phyloP scores from a whole-genome alignment of 2,888 invertebrate genomes.

The Caenorhabditis plicata region DNA sequence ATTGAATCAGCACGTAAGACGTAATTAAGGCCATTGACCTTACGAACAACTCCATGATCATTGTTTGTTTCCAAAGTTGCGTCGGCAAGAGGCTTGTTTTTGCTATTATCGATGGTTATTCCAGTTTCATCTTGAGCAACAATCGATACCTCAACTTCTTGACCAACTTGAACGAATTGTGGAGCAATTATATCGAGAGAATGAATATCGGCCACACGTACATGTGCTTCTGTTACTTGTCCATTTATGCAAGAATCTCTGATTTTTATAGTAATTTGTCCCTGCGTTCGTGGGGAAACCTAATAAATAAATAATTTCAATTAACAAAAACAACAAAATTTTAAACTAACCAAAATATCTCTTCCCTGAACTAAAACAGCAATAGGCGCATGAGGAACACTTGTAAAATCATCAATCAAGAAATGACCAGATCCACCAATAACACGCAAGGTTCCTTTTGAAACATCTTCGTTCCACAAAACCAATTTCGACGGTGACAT shows the following conservation, averaged over 20 bases:
- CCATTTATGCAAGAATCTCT: slow-evolving; percentile 48
- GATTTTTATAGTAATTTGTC: slow-evolving; percentile 36
- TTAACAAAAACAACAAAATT: too few relatives aligned
- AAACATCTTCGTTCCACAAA: slow-evolving; percentile 52
- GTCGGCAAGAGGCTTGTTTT: slow-evolving; percentile 35
- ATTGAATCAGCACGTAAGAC: slow-evolving; percentile 26
- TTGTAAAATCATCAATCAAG: slow-evolving; percentile 38
- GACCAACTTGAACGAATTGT: slow-evolving; percentile 44
- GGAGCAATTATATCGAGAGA: slow-evolving; percentile 46
- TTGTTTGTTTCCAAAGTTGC: slow-evolving; percentile 23
- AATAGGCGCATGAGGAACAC: too few relatives aligned
- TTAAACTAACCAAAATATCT: too few relatives aligned
- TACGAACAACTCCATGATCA: slow-evolving; percentile 14
- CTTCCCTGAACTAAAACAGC: too few relatives aligned
- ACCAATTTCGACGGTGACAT: slow-evolving; percentile 20
- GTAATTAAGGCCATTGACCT: slow-evolving; percentile 32
- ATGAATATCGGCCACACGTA: slow-evolving; percentile 51
- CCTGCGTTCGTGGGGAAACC: slow-evolving; percentile 40
- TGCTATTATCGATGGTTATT: slow-evolving; percentile 35
- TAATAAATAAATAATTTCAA: too few relatives aligned
- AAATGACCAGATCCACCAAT: slow-evolving; percentile 60
- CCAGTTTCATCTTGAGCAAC: slow-evolving; percentile 49
- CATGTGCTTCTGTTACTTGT: slow-evolving; percentile 32
- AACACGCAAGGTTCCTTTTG: slow-evolving; percentile 33
- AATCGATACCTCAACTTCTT: slow-evolving; percentile 36